Percentiles rank a stretch among this genome's conserved stretches.
Evolutionary conservation across 2,888 invertebrate species (phyloP).

Genomic region (Dolichopus griseipennis): DNA sequence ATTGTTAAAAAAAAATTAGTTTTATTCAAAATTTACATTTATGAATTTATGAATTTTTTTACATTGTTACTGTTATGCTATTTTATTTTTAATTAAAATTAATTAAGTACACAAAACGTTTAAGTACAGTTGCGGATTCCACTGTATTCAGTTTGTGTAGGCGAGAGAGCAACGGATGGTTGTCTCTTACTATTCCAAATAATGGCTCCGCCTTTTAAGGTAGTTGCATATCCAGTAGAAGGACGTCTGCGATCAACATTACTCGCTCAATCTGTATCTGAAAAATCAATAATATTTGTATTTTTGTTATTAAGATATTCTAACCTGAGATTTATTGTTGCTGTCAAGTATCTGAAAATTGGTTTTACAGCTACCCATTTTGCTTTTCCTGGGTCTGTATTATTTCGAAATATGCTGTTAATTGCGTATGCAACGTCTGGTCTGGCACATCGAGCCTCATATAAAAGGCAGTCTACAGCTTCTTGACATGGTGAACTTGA

Average conservation of each 20-base stretch:
- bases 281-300: not conserved
- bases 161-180: not conserved
- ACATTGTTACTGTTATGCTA: slow-evolving; percentile 9
- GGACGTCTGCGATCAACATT: not conserved
- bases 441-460: too few relatives aligned
- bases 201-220: not conserved
- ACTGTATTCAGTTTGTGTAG: not conserved
- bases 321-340: too few relatives aligned
- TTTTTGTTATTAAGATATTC: too few relatives aligned
- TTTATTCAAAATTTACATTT: too few relatives aligned
- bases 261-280: not conserved
- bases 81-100: too few relatives aligned
- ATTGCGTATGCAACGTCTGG: slow-evolving; percentile 18
- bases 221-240: not conserved
- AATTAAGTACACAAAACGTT: too few relatives aligned
- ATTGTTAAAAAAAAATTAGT: too few relatives aligned
- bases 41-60: too few relatives aligned
- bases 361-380: slow-evolving; percentile 22
- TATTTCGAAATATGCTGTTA: slow-evolving; percentile 19
- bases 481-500: slow-evolving; percentile 18
- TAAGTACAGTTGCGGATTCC: too few relatives aligned
- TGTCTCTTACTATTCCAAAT: not conserved
- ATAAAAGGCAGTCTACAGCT: slow-evolving; percentile 13
- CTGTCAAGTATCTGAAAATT: not conserved
- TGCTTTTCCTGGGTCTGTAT: slow-evolving; percentile 19